Evolutionary conservation across 2,888 invertebrate species (phyloP), one percentile per base, ranked within the genome.

Genomic region (Incurvaria masculella): DNA sequence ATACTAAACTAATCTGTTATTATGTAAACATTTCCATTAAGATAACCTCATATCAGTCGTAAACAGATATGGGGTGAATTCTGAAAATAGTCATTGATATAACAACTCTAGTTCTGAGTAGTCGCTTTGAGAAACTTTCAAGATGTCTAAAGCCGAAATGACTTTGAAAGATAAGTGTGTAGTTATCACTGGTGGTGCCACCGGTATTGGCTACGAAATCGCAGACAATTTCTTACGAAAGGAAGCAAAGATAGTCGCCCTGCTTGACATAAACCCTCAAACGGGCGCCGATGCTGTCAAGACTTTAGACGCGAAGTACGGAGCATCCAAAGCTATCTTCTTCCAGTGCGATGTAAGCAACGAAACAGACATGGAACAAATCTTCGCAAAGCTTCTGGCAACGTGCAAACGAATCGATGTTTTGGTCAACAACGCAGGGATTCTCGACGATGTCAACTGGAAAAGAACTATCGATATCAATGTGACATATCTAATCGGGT

Each of bases 101-200:
- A n/a, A n/a, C n/a, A n/a, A n/a, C n/a, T n/a, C n/a, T n/a, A n/a
- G n/a, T n/a, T n/a, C n/a, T n/a, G n/a, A n/a, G 23, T 23, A 23
- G 23, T 23, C 23, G 10, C 10, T 23, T 6, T 5, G 5, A 10
- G 10, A 23, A 23, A 10, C 23, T 6, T 5, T 23, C 23, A 23
- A 8, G 11, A 33, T 33, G 33, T 33, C 33, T 33, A 33, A 6
- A 8, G 8, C 33, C 3, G 33, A 33, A n/a, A 33, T 4, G 14
- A 8, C 8, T 8, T 3, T 11, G 3, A 33, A 33, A 33, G 14
- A 33, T 14, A 33, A 33, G 14, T 33, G 11, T 14, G 53, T 61
- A 4, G 58, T 64, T 0, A 55, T 83, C 16, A 82, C 82, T 1
- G 83, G 83, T 1, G 82, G 73, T 18, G 81, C 81, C 1, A 63